These are phyloP conservation scores for Melanotaenia trifasciata DNA, from an alignment of 2,797 vertebrate genomes.

Conservation along the genomic window DNA sequence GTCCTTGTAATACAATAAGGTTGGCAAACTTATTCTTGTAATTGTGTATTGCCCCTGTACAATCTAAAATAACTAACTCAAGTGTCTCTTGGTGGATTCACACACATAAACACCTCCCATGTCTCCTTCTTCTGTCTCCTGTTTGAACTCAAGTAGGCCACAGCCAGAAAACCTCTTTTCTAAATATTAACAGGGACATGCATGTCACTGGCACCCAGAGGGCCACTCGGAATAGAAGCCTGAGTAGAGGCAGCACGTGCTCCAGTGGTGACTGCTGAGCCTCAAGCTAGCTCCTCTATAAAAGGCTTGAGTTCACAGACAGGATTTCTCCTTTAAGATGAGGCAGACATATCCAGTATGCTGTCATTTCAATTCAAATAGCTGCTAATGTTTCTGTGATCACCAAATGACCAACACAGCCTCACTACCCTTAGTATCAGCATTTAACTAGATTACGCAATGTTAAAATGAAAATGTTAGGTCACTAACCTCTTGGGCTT, in stretches of 20 bases:
- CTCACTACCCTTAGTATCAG: slow-evolving; percentile 21
- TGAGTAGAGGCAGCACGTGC: slow-evolving; percentile 64
- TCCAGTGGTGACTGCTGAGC: slow-evolving; percentile 56
- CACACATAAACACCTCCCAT: slow-evolving; percentile 36
- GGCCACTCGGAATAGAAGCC: slow-evolving; percentile 83
- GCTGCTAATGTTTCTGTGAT: slow-evolving; percentile 5
- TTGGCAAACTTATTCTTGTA: background rate
- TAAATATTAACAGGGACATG: slow-evolving; percentile 82
- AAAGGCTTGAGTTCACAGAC: slow-evolving; percentile 41
- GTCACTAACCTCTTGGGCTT: slow-evolving; percentile 42
- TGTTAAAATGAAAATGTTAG: slow-evolving; percentile 30
- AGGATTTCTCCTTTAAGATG: slow-evolving; percentile 15
- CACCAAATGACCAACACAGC: slow-evolving; percentile 14
- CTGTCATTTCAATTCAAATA: slow-evolving; percentile 15
- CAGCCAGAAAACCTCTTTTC: slow-evolving; percentile 82
- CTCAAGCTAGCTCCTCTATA: slow-evolving; percentile 48
- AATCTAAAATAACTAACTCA: slow-evolving; percentile 27
- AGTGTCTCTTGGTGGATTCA: slow-evolving; percentile 35
- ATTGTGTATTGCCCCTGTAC: slow-evolving; percentile 3
- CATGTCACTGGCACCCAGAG: slow-evolving; percentile 76
- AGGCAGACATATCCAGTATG: background rate
- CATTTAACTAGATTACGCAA: slow-evolving; percentile 27
- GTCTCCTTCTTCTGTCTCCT: slow-evolving; percentile 46
- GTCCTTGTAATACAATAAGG: background rate
- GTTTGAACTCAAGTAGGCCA: slow-evolving; percentile 82